Evolutionary conservation across 1,140 invertebrate species (phyloP), one percentile per base, ranked within the genome.

Genomic region (Helicoverpa armigera): DNA sequence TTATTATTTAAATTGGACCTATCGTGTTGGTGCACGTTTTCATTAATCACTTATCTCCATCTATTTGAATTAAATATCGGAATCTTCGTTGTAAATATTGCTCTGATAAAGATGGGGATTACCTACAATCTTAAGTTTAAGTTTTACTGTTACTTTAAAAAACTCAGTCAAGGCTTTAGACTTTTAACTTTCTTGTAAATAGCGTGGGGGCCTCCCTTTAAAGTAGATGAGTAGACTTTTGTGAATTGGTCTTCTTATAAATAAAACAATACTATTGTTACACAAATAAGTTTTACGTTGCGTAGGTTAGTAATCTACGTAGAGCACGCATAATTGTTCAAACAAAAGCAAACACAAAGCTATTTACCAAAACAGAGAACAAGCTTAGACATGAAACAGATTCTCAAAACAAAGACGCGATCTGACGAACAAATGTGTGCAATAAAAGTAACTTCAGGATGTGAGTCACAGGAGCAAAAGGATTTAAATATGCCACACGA

Each of bases 361-460:
- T 23, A 13, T 50, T 67, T 31, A 72, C 18, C 50, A 10, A n/a
- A 72, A 72, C 69, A 53, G 18, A 14, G 10, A 10, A 14, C n/a
- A n/a, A 51, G 53, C 18, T 53, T 23, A 50, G 5, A 18, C 14
- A 50, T n/a, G 16, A 67, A 48, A 70, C n/a, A 69, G 16, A 72
- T n/a, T 23, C 18, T 12, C 2, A 23, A 54, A 29, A 72, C 50
- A 72, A 72, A 72, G 69, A 72, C 12, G 18, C 13, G n/a, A 53
- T 29, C 29, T 72, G 31, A 65, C 50, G 23, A 54, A 72, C 50
- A 72, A 31, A 72, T 72, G 50, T 4, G 18, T 16, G 69, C 69
- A 54, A 72, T 54, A 53, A 72, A 72, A 18, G 23, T 72, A 51
- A 31, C 50, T 72, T 53, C 23, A 23, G 13, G 50, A 72, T 72